Base-by-base conservation (phyloP, 2,113 vertebrate species). In the Lepus europaeus region DNA sequence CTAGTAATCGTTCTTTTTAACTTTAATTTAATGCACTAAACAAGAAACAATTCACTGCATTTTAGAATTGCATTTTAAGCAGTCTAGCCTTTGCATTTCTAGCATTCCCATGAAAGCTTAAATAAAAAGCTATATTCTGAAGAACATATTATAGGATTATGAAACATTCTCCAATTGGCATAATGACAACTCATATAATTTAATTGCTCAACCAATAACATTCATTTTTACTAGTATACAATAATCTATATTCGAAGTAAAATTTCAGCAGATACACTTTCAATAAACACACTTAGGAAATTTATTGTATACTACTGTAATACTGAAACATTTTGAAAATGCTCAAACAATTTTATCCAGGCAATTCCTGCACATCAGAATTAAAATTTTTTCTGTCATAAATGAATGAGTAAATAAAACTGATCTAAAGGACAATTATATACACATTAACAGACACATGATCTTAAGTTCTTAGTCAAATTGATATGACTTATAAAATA, bases 11-110 rank as follows among this genome's bases (percentile, higher is more conserved):
- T 91, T 7, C 83, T 74, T n/a, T 36, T 22, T 63, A 61, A n/a
- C 92, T 81, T 90, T 81, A 94, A 76, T 76, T 49, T 95, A 97
- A 96, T 89, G n/a, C 59, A 45, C 9, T 80, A 88, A 79, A 93
- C 53, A 92, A 95, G 74, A 73, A 68, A 25, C 11, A 90, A 84
- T 88, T 81, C 31, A 27, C 22, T 93, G 86, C 56, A 88, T 91
- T 87, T 84, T 83, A 59, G 3, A 94, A 63, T 25, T 84, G n/a
- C 5, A 63, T 95, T 93, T 93, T 91, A 9, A 29, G 59, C 85
- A 84, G 72, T 83, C 87, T 77, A 73, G 56, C 22, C 89, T 91
- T 80, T 90, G 25, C 89, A 90, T 90, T 84, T 53, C 88, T 86
- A 77, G 39, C 79, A 88, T 80, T 93, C 87, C 56, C 31, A 25